Evolutionary conservation across 1,140 invertebrate species (phyloP).

Genomic region (Thaumatotibia leucotreta): DNA sequence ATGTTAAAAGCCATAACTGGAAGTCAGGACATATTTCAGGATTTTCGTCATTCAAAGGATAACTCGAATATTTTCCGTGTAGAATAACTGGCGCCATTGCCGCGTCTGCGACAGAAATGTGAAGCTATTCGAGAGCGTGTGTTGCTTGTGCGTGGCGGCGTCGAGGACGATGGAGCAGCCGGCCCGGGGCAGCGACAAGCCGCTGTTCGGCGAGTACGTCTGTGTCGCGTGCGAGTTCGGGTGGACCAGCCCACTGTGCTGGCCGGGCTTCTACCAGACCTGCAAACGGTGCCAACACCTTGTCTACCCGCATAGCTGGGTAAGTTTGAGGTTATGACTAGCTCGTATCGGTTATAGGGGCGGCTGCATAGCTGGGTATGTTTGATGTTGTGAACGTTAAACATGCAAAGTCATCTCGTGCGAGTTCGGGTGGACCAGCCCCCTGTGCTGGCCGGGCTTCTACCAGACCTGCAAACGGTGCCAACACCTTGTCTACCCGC

Average conservation of each 20-base stretch:
- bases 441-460: conserved; percentile 2
- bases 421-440: conserved; percentile 1
- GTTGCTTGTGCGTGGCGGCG: not conserved
- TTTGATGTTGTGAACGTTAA: too few relatives aligned
- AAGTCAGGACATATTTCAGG: too few relatives aligned
- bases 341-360: not conserved
- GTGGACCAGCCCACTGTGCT: conserved; percentile 11
- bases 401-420: too few relatives aligned
- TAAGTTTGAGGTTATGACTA: not conserved
- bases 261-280: conserved; percentile 1
- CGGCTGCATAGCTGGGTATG: too few relatives aligned
- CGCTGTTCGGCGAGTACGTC: conserved; percentile 3
- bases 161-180: not conserved
- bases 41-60: too few relatives aligned
- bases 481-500: not conserved
- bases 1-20: too few relatives aligned
- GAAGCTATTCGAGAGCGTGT: not conserved
- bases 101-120: not conserved
- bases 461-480: conserved; percentile 5
- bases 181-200: not conserved
- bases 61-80: too few relatives aligned
- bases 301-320: conserved; percentile 3
- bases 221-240: not conserved
- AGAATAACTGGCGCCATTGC: not conserved
- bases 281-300: not conserved